A percentile compares a stretch with the other conserved stretches of the same genome.
phyloP scores from a whole-genome alignment of 2,888 invertebrate genomes.

The Aporophyla lueneburgensis region DNA sequence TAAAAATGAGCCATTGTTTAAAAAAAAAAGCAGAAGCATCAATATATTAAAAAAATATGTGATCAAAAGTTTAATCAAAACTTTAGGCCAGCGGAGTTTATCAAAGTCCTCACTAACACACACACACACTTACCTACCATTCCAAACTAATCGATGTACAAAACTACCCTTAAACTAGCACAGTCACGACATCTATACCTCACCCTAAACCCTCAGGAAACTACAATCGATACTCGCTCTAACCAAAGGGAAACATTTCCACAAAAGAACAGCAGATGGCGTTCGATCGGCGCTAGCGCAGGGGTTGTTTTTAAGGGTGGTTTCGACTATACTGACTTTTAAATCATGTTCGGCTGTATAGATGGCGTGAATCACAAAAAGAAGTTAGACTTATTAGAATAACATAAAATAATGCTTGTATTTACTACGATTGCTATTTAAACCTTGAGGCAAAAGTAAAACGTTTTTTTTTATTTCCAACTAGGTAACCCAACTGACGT shows the following conservation, averaged over 20 bases:
- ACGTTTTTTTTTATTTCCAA: neutral
- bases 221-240: conserved; percentile 73
- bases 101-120: neutral
- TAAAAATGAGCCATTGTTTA: too few relatives aligned
- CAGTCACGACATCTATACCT: conserved; percentile 77
- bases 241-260: conserved; percentile 56
- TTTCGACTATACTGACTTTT: neutral
- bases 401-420: neutral
- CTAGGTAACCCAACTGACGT: too few relatives aligned
- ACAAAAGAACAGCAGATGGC: conserved; percentile 75
- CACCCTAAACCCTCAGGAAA: conserved; percentile 73
- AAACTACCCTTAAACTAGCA: conserved; percentile 45
- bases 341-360: conserved; percentile 34
- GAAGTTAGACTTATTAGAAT: neutral
- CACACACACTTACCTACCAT: neutral
- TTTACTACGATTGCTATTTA: neutral
- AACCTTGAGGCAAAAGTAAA: neutral
- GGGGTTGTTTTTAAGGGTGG: conserved; percentile 66
- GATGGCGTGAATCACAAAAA: conserved; percentile 53
- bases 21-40: neutral
- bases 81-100: neutral
- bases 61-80: too few relatives aligned
- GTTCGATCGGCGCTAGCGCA: conserved; percentile 50
- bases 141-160: neutral
- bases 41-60: neutral